These are phyloP conservation scores for Tragelaphus scriptus DNA, from an alignment of 2,113 vertebrate genomes.

Conservation along the genomic window DNA sequence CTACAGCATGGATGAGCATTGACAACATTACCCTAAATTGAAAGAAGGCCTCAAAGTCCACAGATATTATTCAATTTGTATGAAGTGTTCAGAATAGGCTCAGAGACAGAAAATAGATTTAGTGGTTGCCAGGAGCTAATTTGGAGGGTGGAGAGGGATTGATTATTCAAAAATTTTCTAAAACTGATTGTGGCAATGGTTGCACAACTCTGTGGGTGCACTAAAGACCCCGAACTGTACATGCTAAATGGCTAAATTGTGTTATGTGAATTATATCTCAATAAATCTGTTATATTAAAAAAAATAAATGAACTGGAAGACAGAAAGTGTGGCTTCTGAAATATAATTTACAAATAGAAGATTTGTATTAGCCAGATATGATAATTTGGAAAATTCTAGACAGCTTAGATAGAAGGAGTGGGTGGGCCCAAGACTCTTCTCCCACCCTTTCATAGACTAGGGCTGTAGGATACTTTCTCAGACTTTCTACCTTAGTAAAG, in stretches of 20 bases:
- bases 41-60: neutral
- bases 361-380: neutral
- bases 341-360: neutral
- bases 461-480: neutral
- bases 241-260: neutral
- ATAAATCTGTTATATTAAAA: neutral
- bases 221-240: neutral
- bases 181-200: neutral
- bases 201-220: neutral
- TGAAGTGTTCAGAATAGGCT: neutral
- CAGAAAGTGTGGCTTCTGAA: neutral
- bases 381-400: neutral
- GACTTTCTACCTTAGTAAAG: neutral
- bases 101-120: neutral
- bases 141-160: neutral
- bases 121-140: neutral
- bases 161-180: neutral
- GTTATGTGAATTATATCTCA: neutral
- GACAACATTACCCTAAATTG: neutral
- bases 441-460: neutral
- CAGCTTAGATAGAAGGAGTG: neutral
- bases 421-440: neutral
- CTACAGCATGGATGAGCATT: neutral
- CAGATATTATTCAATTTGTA: neutral
- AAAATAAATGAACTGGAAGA: neutral